Conservation (phyloP, 2,888 invertebrate species). For the Drosophila acutilabella region DNA sequence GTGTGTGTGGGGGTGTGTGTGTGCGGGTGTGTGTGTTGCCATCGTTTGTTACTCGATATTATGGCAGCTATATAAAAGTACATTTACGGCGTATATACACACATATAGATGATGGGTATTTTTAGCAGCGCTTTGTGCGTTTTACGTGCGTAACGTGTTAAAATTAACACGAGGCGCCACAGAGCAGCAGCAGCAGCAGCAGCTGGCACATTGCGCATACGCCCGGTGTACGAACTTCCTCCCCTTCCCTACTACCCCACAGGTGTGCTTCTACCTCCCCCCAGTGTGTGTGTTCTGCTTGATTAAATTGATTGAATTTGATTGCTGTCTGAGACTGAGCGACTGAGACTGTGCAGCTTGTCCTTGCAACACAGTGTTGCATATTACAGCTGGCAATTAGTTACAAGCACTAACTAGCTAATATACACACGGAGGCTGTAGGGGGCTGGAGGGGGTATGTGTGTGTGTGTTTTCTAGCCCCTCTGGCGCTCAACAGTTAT, state of each 20-base stretch:
- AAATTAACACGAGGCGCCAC: conserved; percentile 70
- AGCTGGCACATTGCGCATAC: conserved; percentile 56
- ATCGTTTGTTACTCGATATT: conserved; percentile 76
- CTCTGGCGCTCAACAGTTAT: conserved; percentile 56
- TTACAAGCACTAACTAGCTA: conserved; percentile 30
- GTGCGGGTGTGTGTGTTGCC: conserved; percentile 20
- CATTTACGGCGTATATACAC: conserved; percentile 56
- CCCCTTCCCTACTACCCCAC: too few relatives aligned
- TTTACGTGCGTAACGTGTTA: conserved; percentile 80
- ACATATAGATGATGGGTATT: conserved; percentile 63
- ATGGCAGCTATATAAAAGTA: conserved; percentile 76
- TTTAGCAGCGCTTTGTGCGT: conserved; percentile 65
- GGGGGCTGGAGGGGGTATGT: background rate
- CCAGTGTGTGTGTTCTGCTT: conserved; percentile 35
- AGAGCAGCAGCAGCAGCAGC: conserved; percentile 47
- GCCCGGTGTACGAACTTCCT: conserved; percentile 45
- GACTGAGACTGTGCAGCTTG: conserved; percentile 9
- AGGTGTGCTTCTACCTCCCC: background rate
- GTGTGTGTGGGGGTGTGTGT: conserved; percentile 28
- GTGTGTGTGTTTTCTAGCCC: background rate
- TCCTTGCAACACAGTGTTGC: conserved; percentile 52
- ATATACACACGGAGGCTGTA: background rate
- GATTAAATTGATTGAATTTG: conserved; percentile 80
- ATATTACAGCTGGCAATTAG: conserved; percentile 62
- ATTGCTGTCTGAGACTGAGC: conserved; percentile 54